phyloP scores from a whole-genome alignment of 1,140 invertebrate genomes.

The Heliconius congener region DNA sequence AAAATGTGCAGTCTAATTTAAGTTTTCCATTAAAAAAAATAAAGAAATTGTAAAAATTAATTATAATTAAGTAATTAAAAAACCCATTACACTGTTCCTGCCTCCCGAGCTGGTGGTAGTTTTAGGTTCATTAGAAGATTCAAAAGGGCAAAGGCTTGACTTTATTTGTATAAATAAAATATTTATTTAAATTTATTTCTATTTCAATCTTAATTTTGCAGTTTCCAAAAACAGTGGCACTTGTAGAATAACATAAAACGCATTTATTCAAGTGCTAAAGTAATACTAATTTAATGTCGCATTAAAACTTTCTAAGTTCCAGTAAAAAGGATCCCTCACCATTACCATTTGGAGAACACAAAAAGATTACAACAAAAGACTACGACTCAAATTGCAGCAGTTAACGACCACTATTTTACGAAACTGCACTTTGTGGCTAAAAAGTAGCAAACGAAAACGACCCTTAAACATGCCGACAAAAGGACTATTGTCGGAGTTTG shows the following conservation, averaged over 20 bases:
- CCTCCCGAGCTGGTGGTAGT: too few species aligned
- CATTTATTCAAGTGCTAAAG: background rate
- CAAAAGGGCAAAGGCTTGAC: too few species aligned
- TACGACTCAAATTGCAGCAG: constrained; percentile 17
- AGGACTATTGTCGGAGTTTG: background rate
- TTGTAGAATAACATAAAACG: background rate
- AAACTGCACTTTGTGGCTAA: constrained; percentile 12
- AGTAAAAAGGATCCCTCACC: constrained; percentile 5
- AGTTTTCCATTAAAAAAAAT: too few species aligned
- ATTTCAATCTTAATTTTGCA: background rate
- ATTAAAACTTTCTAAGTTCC: background rate
- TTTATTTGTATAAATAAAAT: too few species aligned
- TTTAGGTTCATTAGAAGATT: too few species aligned
- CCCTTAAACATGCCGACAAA: background rate
- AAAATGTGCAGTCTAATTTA: too few species aligned
- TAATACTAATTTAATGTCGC: background rate
- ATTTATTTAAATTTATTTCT: too few species aligned
- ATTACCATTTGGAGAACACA: constrained; percentile 11
- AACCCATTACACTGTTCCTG: too few species aligned
- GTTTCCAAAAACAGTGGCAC: background rate
- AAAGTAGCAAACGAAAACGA: constrained; percentile 9
- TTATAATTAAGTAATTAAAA: too few species aligned
- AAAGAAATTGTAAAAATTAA: background rate
- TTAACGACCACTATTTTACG: constrained; percentile 16
- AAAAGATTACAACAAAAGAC: constrained; percentile 17